These are phyloP conservation scores for Melanotaenia maccullochi DNA, from an alignment of 2,797 vertebrate genomes.

Conservation along the genomic window DNA sequence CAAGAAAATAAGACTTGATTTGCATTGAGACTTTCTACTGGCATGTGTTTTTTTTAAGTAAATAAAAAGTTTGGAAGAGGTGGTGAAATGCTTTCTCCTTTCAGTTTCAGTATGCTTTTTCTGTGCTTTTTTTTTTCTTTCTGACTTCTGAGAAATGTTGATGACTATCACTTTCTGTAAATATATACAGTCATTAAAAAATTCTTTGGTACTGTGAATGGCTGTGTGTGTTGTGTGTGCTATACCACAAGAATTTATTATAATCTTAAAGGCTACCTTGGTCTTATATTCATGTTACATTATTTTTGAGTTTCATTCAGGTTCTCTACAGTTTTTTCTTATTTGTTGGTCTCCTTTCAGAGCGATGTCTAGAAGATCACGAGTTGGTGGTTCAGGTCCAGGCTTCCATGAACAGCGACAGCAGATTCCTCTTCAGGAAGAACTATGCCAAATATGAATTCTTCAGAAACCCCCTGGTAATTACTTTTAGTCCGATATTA, in stretches of 20 bases:
- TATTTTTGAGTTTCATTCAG: background rate
- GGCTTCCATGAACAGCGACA: constrained; percentile 91
- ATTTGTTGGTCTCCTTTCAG: constrained; percentile 26
- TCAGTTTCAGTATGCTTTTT: constrained; percentile 21
- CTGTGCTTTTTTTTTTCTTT: constrained; percentile 1
- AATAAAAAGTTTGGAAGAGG: background rate
- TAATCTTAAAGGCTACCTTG: background rate
- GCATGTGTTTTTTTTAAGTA: background rate
- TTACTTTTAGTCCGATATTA: constrained; percentile 21
- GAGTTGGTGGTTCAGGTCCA: constrained; percentile 94
- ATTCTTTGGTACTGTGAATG: background rate
- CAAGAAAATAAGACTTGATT: constrained; percentile 1
- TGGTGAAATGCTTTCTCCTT: background rate
- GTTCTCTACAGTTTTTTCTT: too few relatives aligned
- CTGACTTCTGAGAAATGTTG: background rate
- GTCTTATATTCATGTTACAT: background rate
- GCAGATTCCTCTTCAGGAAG: constrained; percentile 98
- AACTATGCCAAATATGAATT: constrained; percentile 99
- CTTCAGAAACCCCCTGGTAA: constrained; percentile 95
- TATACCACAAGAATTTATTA: background rate
- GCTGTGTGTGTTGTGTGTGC: background rate
- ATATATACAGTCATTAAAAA: background rate
- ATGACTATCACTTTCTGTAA: background rate
- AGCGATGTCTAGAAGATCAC: constrained; percentile 93
- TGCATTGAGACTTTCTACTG: background rate